Base-by-base conservation (phyloP, 1,140 invertebrate genomes). In the Phortica variegata region DNA sequence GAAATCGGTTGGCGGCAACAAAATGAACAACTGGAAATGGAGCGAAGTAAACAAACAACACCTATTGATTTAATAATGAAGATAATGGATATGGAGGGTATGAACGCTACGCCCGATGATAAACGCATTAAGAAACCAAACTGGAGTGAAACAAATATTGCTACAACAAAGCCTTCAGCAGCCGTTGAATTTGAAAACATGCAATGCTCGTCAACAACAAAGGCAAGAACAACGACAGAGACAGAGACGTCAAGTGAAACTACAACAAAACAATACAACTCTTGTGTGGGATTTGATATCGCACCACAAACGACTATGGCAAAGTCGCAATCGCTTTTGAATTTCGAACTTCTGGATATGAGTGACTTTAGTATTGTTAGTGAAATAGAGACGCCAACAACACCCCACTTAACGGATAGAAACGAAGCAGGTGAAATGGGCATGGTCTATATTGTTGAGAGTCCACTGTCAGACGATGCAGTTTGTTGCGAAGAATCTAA, bases 401-500 rank as follows among this genome's bases (percentile, higher is more conserved):
- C 38, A 20, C 42, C 31, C 3, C 18, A n/a, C n/a, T n/a, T n/a
- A n/a, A n/a, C n/a, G n/a, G n/a, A 33, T 34, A 23, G 4, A 51
- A 43, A 47, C 48, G 43, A 43, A 43, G 21, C 45, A 44, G 52
- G 52, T 49, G 56, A 69, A 61, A 58, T 71, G 47, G 62, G 66
- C 49, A 54, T 66, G 52, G 62, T 71, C 37, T 70, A 71, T 53
- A 58, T 71, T 39, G 56, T 71, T 36, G 62, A 66, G 54, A 66
- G 62, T 53, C 57, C 66, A 56, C 60, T 63, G 42, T 54, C 66
- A 54, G 63, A 60, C 51, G 53, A 56, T 26, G 60, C 58, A 55
- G 57, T 61, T 57, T 51, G 43, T 21, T 32, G 47, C 20, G 60
- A 60, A 40, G 61, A 56, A n/a, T n/a, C n/a, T n/a, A n/a, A n/a